Percentiles rank a stretch among this genome's conserved stretches.
phyloP scores from a whole-genome alignment of 2,797 vertebrate species.

The Manis crassicaudata region DNA sequence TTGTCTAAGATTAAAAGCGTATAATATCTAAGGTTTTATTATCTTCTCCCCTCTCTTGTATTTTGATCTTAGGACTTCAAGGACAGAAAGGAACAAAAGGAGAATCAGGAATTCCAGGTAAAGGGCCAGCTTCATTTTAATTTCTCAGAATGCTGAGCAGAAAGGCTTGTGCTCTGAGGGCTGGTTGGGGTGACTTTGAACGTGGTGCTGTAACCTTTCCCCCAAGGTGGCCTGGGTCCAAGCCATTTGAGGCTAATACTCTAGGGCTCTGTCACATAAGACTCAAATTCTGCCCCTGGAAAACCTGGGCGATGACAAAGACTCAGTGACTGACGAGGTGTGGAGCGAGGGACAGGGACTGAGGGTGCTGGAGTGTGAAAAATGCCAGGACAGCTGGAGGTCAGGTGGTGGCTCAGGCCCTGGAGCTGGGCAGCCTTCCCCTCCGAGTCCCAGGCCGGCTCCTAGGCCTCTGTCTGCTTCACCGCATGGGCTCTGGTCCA shows the following conservation, averaged over 20 bases:
- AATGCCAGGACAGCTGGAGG: too few species aligned
- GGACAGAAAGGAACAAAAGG: conserved; percentile 84
- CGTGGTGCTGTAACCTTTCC: not conserved
- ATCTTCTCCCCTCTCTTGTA: conserved; percentile 55
- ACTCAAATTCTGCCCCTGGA: not conserved
- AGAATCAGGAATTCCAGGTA: conserved; percentile 80
- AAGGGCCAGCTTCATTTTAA: conserved; percentile 48
- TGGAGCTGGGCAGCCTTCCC: too few species aligned
- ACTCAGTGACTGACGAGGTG: accelerated
- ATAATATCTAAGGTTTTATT: conserved; percentile 78
- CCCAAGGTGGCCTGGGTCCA: accelerated
- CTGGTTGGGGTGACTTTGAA: conserved; percentile 7
- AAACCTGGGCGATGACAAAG: not conserved
- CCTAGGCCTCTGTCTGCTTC: not conserved
- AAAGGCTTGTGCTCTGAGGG: not conserved
- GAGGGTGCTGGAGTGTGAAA: accelerated
- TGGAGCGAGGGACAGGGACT: accelerated
- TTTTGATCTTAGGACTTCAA: conserved; percentile 80
- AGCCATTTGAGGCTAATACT: not conserved
- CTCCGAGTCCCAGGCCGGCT: not conserved
- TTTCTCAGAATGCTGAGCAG: not conserved
- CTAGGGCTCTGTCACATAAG: not conserved
- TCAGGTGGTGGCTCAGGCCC: not conserved
- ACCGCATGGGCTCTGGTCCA: not conserved
- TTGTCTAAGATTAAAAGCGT: conserved; percentile 73